Base-by-base conservation (phyloP, 2,888 invertebrate genomes). In the Archips xylosteana region DNA sequence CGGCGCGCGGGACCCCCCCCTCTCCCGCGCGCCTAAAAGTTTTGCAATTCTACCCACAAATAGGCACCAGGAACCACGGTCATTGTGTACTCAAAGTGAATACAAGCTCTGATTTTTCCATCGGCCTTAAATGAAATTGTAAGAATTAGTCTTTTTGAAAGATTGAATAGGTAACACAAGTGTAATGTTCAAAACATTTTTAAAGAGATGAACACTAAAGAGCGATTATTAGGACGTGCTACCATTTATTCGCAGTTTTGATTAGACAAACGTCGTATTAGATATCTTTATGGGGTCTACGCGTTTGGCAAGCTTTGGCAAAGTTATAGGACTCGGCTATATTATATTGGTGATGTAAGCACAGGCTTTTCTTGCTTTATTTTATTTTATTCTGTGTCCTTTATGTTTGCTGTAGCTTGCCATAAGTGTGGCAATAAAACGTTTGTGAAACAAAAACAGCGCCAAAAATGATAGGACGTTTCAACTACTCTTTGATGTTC, bases 21-120 rank as follows among this genome's bases (percentile, higher is more conserved):
- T 34, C 23, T 6, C 42, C 42, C 62, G 42, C 62, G 47, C 57
- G 49, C 39, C 60, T 60, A 63, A 81, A 84, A 86, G 86, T 85
- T 86, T 86, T 88, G 89, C 87, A 87, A 84, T 23, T 32, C 63
- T 71, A 74, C 65, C 73, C 49, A 15, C 63, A 49, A 3, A 47
- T 51, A 36, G 71, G 49, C 45, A n/a, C 36, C 51, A 32, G 68
- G 68, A 51, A 68, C 42, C 49, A 64, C 60, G 45, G 57, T 34
- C 12, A 57, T 47, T 13, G 64, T 70, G 74, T 45, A 64, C 60
- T 70, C 45, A 49, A 34, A 64, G 66, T 51, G 63, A 63, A 61
- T 54, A 65, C 45, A 62, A n/a, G 47, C 64, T 51, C 8, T 47
- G 47, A 32, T 54, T 34, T 42, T 59, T 69, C 57, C 49, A 34